Conservation (phyloP, 2,797 vertebrate genomes). For the Rhabdophis nuchalis region DNA sequence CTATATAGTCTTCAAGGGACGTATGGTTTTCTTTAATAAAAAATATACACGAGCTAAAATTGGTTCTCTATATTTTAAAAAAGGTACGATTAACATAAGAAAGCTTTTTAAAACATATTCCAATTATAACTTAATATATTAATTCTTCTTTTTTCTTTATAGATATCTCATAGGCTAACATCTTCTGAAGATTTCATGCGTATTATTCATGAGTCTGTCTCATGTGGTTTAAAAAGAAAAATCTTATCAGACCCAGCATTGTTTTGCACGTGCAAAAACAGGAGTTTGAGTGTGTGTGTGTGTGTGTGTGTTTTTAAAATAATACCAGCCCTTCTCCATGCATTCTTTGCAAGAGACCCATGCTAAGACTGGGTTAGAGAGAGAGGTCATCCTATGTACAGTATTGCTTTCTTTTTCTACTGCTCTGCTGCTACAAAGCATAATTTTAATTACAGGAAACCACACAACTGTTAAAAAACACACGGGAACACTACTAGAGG, state of each 20-base stretch:
- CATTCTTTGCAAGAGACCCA: slow-evolving; percentile 76
- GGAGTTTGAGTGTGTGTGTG: slow-evolving; percentile 26
- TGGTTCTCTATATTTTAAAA: slow-evolving; percentile 74
- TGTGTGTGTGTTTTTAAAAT: slow-evolving; percentile 38
- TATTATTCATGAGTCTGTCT: slow-evolving; percentile 66
- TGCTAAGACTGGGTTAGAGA: slow-evolving; percentile 74
- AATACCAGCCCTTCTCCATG: slow-evolving; percentile 79
- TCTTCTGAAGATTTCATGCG: slow-evolving; percentile 77
- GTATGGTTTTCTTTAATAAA: slow-evolving; percentile 81
- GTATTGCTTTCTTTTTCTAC: slow-evolving; percentile 82
- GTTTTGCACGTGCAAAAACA: slow-evolving; percentile 79
- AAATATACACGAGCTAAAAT: slow-evolving; percentile 85
- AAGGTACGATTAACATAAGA: slow-evolving; percentile 74
- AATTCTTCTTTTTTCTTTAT: slow-evolving; percentile 72
- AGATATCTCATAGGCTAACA: slow-evolving; percentile 77
- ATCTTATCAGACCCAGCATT: slow-evolving; percentile 72
- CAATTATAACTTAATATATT: slow-evolving; percentile 86
- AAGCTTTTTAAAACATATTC: slow-evolving; percentile 77
- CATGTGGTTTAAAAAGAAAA: slow-evolving; percentile 45
- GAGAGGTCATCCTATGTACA: slow-evolving; percentile 79
- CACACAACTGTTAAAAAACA: slow-evolving; percentile 69
- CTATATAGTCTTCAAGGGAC: slow-evolving; percentile 86
- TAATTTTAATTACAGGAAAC: slow-evolving; percentile 73
- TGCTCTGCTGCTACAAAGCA: slow-evolving; percentile 79
- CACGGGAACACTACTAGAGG: slow-evolving; percentile 68